Evolutionary conservation across 1,140 invertebrate genomes (phyloP).

Genomic region (Aphidius ervi): DNA sequence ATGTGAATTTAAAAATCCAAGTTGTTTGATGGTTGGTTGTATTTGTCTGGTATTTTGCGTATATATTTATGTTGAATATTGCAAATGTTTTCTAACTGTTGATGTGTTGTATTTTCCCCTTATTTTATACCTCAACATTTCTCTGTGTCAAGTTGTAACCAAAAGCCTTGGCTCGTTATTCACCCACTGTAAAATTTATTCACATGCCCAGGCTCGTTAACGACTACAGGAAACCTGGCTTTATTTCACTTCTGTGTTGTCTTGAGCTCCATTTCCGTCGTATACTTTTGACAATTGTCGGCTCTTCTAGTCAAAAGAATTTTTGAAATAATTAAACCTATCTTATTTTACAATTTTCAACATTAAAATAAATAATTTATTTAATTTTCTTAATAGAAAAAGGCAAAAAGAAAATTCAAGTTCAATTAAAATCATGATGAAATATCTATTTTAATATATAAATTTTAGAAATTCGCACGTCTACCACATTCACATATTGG

Average conservation of each 20-base stretch:
- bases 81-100: slow-evolving; percentile 5
- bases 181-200: slow-evolving; percentile 23
- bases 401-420: too few relatives aligned
- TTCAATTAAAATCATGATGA: too few relatives aligned
- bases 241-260: too few relatives aligned
- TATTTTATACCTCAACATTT: slow-evolving; percentile 2
- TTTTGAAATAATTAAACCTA: too few relatives aligned
- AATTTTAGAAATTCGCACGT: too few relatives aligned
- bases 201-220: slow-evolving; percentile 18
- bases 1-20: neutral
- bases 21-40: neutral
- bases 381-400: too few relatives aligned
- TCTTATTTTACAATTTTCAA: too few relatives aligned
- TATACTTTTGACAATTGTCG: too few relatives aligned
- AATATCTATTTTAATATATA: too few relatives aligned
- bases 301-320: too few relatives aligned
- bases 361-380: too few relatives aligned
- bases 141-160: slow-evolving; percentile 15
- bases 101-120: slow-evolving; percentile 10
- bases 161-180: slow-evolving; percentile 20
- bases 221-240: slow-evolving; percentile 5
- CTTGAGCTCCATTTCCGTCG: too few relatives aligned
- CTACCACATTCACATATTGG: neutral
- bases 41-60: neutral
- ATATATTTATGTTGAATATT: neutral